Evolutionary conservation across 2,113 vertebrate genomes (phyloP), one percentile per base, ranked within the genome.

Genomic region (Seriola quinqueradiata): DNA sequence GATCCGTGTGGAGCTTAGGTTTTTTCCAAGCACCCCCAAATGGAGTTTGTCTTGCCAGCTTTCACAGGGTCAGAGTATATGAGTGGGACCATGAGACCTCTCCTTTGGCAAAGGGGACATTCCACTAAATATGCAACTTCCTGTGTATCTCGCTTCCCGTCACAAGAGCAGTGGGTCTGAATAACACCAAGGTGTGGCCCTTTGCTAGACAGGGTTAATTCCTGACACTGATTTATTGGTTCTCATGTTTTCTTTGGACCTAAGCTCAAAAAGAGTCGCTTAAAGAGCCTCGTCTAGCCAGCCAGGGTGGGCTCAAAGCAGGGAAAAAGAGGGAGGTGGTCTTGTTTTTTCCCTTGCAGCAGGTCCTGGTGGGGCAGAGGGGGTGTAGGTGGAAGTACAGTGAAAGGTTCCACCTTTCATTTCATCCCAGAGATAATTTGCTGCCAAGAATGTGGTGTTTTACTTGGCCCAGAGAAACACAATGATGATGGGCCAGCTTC

Each of bases 161-260:
- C 81, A 54, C 60, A 77, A 79, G 83, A 82, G 75, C 80, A 66
- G 74, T 66, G 63, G 55, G 50, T 57, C 75, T 80, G 77, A 80
- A 89, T 75, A 93, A 89, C 83, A 83, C 70, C 19, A 42, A 90
- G 76, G 83, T 40, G 70, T 76, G 84, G 83, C 90, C 77, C 32
- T 75, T 44, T 67, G n/a, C 61, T 60, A 40, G 72, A 82, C 72
- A 77, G 81, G 89, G 88, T 94, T 91, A 84, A 93, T 91, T 92
- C 92, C 84, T 79, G 83, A 85, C 73, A 82, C 73, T 90, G 92
- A 91, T 94, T 88, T 90, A 92, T 90, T 87, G 79, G 77, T 46
- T 85, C 69, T 82, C 5, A 58, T 95, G 92, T 95, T 96, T 94
- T 93, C 85, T 92, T 95, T 95, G 94, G 94, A 93, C 21, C 32